Base-by-base conservation (phyloP, 92 coral and sea anemone species). In the Umimayanthus kanabou region DNA sequence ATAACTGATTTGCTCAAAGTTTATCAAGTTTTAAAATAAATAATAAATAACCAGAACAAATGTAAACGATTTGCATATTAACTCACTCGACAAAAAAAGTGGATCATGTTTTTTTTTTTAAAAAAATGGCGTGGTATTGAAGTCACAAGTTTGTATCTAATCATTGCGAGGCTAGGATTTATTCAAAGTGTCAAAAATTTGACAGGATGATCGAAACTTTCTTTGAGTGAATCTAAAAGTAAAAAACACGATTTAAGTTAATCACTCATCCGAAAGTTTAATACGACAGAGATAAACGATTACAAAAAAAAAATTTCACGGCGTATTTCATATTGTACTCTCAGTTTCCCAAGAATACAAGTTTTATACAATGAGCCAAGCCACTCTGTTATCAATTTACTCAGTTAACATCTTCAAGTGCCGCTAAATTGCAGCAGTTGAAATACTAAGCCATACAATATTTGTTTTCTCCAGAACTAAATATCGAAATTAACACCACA, bases 1-100 rank as follows among this genome's bases (percentile, higher is more conserved):
- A 75, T 25, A 37, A 7, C 79, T 37, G 79, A 5, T 75, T 16
- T 20, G 29, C 45, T 75, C 49, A 75, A 75, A 75, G 79, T 75
- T 39, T 75, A 39, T 75, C 47, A 75, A 75, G 53, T 75, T 18
- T 37, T 11, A 39, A 75, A 75, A n/a, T 37, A 75, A 71, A 37
- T 74, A 74, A 74, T 33, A 39, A 39, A 75, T 75, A 75, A 18
- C 30, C 79, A 39, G 25, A 37, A 75, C 79, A 39, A 75, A 75
- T 26, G 25, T 75, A 37, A 20, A 39, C 16, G 39, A 39, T 75
- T 75, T 75, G 45, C 79, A 75, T 75, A 39, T 75, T 75, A 75
- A 75, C 79, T 75, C 29, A 2, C 5, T 75, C 25, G 43, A 73
- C 10, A 47, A 47, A 47, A 47, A 43, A 7, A 47, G 50, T 47